Percentiles rank a stretch among this genome's conserved stretches.
Evolutionary conservation across 2,888 invertebrate genomes (phyloP).

Genomic region (Macrosiphum euphorbiae): DNA sequence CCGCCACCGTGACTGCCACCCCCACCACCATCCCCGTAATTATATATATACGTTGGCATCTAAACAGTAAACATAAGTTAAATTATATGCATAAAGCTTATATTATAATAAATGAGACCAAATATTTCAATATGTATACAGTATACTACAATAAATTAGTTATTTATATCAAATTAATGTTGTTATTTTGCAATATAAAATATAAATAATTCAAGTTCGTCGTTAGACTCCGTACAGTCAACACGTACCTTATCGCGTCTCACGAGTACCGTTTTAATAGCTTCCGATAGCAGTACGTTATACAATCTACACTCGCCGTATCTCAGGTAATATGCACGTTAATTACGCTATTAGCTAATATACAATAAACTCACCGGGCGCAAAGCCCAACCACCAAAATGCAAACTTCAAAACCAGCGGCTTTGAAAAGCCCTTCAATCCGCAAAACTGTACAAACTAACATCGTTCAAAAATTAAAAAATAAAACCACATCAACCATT

Average conservation of each 20-base stretch:
- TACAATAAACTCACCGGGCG: not conserved
- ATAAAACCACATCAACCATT: not conserved
- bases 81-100: no score
- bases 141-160: no score
- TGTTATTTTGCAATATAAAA: no score
- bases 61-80: no score
- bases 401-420: not conserved
- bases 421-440: not conserved
- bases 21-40: no score
- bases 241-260: conserved; percentile 13
- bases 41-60: no score
- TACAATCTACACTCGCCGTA: not conserved
- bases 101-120: no score
- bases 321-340: not conserved
- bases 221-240: not conserved
- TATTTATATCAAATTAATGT: no score
- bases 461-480: not conserved
- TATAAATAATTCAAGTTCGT: no score
- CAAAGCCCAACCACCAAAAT: not conserved
- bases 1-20: no score
- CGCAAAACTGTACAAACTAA: not conserved
- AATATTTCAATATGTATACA: no score
- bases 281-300: no score
- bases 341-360: not conserved
- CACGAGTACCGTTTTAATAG: not conserved